A percentile compares a stretch with the other conserved stretches of the same genome.
Evolutionary conservation across 64 coral and sea anemone genomes (phyloP).

Genomic region (Stylophora pistillata): DNA sequence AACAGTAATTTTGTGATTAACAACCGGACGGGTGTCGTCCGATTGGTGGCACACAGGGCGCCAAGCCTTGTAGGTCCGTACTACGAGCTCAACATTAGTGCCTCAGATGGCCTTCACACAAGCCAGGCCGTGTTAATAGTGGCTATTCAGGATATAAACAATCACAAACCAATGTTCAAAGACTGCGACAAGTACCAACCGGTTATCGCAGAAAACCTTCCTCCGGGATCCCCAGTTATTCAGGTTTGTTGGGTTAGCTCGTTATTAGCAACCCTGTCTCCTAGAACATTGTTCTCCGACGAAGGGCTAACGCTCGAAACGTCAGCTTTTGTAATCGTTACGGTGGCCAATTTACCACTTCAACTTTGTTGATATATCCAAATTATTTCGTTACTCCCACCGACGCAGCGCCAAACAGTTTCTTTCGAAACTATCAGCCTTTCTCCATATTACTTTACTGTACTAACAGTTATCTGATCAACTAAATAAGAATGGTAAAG

Average conservation of each 20-base stretch:
- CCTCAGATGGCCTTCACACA: conserved; percentile 78
- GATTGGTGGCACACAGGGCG: conserved; percentile 39
- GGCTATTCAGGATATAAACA: conserved; percentile 83
- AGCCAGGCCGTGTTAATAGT: conserved; percentile 70
- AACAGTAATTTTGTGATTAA: conserved; percentile 89
- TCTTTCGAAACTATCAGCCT: too few species aligned
- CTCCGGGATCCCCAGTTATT: conserved; percentile 62
- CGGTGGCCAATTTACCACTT: too few species aligned
- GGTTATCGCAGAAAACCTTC: conserved; percentile 50
- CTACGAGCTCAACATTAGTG: conserved; percentile 85
- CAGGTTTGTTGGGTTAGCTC: conserved; percentile 37
- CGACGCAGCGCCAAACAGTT: too few species aligned
- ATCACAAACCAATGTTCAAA: conserved; percentile 92
- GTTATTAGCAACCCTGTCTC: too few species aligned
- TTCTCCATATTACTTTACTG: too few species aligned
- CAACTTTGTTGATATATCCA: too few species aligned
- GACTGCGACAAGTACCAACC: conserved; percentile 78
- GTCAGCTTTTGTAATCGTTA: too few species aligned
- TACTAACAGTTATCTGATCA: too few species aligned
- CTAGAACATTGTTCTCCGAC: too few species aligned
- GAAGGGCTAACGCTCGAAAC: too few species aligned
- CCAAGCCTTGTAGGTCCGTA: conserved; percentile 62
- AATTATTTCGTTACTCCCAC: too few species aligned
- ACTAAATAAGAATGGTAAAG: too few species aligned
- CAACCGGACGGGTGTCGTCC: conserved; percentile 77